Conservation (phyloP, 2,888 invertebrate genomes). For the Lampropteryx suffumata region DNA sequence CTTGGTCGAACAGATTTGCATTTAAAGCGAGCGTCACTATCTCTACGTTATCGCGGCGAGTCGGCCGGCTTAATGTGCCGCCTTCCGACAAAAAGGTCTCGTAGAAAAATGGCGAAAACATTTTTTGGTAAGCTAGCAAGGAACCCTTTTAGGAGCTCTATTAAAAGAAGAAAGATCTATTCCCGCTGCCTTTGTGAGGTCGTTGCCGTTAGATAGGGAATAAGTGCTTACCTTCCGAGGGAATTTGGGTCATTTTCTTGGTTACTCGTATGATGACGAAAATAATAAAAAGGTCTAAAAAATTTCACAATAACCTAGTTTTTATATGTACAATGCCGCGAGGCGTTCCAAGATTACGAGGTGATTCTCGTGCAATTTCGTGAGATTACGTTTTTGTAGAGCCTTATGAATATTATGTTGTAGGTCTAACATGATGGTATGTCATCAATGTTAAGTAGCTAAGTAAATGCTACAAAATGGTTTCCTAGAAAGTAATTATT, state of each 20-base stretch:
- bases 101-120: conserved; percentile 49
- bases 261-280: conserved; percentile 24
- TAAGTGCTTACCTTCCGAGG: conserved; percentile 40
- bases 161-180: conserved; percentile 59
- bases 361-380: neutral
- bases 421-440: too few species aligned
- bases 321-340: neutral
- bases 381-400: neutral
- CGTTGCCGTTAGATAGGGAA: conserved; percentile 41
- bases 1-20: conserved; percentile 57
- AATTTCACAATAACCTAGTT: conserved; percentile 8
- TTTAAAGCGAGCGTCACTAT: conserved; percentile 54
- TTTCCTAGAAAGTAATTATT: too few species aligned
- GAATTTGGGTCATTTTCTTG: conserved; percentile 40
- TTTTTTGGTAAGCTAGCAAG: conserved; percentile 48
- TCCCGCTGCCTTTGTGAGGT: conserved; percentile 46
- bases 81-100: conserved; percentile 48
- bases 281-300: conserved; percentile 26
- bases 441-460: neutral
- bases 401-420: neutral
- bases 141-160: conserved; percentile 56
- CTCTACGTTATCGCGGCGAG: conserved; percentile 51
- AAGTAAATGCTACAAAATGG: too few species aligned
- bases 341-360: neutral
- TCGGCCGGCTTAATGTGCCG: conserved; percentile 42